These are phyloP conservation scores for Rhynchomys soricoides DNA, from an alignment of 2,113 vertebrate genomes.

Conservation along the genomic window DNA sequence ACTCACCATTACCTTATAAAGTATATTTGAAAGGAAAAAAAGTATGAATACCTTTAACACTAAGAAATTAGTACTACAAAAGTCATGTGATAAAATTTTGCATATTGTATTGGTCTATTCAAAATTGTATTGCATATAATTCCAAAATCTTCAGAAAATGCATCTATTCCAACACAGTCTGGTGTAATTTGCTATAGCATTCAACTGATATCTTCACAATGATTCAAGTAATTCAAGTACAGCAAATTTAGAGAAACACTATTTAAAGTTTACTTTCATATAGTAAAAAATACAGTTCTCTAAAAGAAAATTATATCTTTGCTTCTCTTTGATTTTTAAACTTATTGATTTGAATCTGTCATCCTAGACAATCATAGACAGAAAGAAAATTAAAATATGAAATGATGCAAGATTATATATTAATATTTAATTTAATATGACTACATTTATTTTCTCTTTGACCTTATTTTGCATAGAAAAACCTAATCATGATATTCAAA, in stretches of 20 bases:
- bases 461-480: conserved; percentile 20
- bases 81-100: neutral
- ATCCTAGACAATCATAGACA: neutral
- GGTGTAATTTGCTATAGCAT: neutral
- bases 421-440: conserved; percentile 22
- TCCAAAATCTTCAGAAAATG: neutral
- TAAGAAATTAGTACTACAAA: neutral
- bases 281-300: neutral
- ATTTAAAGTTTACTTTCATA: neutral
- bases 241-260: neutral
- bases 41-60: neutral
- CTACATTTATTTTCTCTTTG: neutral
- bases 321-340: conserved; percentile 5
- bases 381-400: neutral
- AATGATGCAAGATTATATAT: neutral
- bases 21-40: conserved; percentile 10
- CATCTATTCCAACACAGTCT: neutral
- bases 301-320: conserved; percentile 2
- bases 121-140: neutral
- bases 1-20: neutral
- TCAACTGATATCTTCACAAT: neutral
- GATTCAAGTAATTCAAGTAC: neutral
- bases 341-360: neutral
- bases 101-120: neutral
- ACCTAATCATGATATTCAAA: neutral